phyloP scores from a whole-genome alignment of 2,113 vertebrate genomes.

The Halcyon malimbica region DNA sequence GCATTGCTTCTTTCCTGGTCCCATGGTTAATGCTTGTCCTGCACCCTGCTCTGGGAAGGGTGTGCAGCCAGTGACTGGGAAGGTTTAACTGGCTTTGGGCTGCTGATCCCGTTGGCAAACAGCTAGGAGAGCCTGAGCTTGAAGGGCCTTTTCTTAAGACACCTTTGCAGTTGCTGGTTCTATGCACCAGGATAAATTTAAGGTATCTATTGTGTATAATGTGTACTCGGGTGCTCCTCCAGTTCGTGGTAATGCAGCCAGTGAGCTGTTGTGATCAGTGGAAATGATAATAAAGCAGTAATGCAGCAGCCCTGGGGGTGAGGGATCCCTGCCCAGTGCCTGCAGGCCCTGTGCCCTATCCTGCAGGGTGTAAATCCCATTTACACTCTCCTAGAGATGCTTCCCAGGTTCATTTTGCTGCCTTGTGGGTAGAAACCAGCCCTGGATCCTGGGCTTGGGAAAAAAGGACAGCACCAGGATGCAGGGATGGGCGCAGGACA shows the following conservation, averaged over 20 bases:
- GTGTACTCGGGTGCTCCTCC: background rate
- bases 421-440: background rate
- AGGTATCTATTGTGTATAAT: background rate
- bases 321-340: background rate
- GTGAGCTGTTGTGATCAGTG: background rate
- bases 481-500: background rate
- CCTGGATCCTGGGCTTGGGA: background rate
- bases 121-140: background rate
- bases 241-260: background rate
- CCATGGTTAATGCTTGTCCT: background rate
- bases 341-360: rapidly evolving
- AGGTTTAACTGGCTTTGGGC: background rate
- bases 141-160: background rate
- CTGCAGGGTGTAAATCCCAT: background rate
- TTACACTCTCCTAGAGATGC: background rate
- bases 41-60: background rate
- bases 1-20: background rate
- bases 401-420: background rate
- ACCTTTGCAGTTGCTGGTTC: background rate
- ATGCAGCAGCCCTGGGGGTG: background rate
- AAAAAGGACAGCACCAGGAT: background rate
- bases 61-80: background rate
- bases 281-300: background rate
- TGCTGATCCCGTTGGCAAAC: background rate
- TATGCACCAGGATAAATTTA: background rate